Conservation (phyloP, 2,888 invertebrate species). For the Stratiomys singularior region DNA sequence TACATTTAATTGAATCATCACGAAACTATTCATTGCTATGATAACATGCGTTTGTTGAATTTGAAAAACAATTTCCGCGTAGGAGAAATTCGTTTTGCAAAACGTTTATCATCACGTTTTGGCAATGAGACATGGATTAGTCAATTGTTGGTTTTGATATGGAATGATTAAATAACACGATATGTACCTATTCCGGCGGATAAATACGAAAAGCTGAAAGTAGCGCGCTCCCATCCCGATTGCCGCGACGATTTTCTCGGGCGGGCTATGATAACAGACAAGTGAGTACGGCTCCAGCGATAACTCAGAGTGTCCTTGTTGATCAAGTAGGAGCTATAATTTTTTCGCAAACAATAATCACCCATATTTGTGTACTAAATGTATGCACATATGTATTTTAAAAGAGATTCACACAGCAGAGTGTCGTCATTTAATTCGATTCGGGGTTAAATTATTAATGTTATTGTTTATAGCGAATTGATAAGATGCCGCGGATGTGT, state of each 20-base stretch:
- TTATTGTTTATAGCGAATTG: conserved; percentile 6
- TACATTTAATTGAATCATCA: neutral
- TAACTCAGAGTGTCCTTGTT: neutral
- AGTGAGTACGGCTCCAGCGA: neutral
- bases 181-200: neutral
- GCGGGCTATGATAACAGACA: conserved; percentile 1
- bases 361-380: too few species aligned
- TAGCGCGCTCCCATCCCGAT: neutral
- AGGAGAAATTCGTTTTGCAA: neutral
- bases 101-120: conserved; percentile 8
- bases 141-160: neutral
- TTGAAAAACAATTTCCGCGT: neutral
- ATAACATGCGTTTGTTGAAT: too few species aligned
- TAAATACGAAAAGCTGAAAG: neutral
- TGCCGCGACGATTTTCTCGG: conserved; percentile 7
- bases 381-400: too few species aligned
- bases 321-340: neutral
- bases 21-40: neutral
- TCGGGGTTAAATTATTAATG: conserved; percentile 15
- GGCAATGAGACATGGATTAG: conserved; percentile 17
- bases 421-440: neutral
- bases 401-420: neutral
- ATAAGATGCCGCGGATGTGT: conserved; percentile 2
- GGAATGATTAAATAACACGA: neutral
- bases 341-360: neutral